Conservation (phyloP, 2,888 invertebrate species). For the Archaeoteleia sp. region DNA sequence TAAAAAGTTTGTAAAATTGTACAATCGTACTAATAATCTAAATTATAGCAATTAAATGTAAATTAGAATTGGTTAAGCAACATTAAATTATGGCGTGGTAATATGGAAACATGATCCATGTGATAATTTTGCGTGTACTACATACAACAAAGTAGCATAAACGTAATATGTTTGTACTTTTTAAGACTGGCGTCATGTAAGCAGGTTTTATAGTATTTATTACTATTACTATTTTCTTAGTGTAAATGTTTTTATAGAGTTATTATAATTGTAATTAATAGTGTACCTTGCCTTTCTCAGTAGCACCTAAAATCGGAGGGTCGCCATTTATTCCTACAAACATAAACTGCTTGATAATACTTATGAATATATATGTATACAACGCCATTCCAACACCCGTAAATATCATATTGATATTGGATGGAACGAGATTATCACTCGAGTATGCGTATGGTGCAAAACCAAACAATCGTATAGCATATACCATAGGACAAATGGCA, state of each 20-base stretch:
- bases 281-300: constrained; percentile 65
- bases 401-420: constrained; percentile 34
- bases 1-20: too few species aligned
- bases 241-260: not conserved
- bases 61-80: too few species aligned
- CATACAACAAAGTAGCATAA: too few species aligned
- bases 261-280: constrained; percentile 1
- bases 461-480: constrained; percentile 64
- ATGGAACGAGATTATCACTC: constrained; percentile 60
- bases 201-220: too few species aligned
- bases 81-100: too few species aligned
- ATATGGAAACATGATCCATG: too few species aligned
- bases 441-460: constrained; percentile 66
- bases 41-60: too few species aligned
- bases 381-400: not conserved
- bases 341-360: constrained; percentile 29
- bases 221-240: not conserved
- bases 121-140: too few species aligned
- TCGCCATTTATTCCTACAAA: constrained; percentile 11
- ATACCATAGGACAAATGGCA: constrained; percentile 63
- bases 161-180: too few species aligned
- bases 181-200: too few species aligned
- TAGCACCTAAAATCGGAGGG: constrained; percentile 50
- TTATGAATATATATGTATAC: constrained; percentile 29
- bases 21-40: too few species aligned